Evolutionary conservation across 2,888 invertebrate genomes (phyloP).

Genomic region (Gymnocheta viridis): DNA sequence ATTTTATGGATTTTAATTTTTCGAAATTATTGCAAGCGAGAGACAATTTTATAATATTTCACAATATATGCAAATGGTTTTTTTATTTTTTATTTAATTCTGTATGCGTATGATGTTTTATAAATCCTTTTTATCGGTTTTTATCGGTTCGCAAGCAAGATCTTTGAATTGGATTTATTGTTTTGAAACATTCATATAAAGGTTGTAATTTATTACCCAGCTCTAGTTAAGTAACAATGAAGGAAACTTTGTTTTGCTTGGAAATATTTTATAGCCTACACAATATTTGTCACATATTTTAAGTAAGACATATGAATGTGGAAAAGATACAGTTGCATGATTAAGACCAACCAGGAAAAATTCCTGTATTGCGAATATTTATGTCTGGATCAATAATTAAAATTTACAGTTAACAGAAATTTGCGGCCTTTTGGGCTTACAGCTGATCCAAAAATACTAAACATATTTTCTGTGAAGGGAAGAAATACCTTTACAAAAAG

Average conservation of each 20-base stretch:
- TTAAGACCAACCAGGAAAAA: slow-evolving; percentile 11
- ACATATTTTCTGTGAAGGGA: no score
- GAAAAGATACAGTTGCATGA: slow-evolving; percentile 18
- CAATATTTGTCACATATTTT: slow-evolving; percentile 47
- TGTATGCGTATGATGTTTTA: not conserved
- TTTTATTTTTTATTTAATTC: not conserved
- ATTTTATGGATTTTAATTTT: slow-evolving; percentile 24
- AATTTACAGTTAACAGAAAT: slow-evolving; percentile 23
- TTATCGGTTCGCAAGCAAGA: slow-evolving; percentile 8
- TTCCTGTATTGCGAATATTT: not conserved
- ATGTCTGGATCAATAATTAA: not conserved
- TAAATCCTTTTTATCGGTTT: not conserved
- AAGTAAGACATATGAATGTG: slow-evolving; percentile 44
- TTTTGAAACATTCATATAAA: slow-evolving; percentile 39
- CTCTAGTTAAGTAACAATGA: slow-evolving; percentile 28
- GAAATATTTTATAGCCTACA: slow-evolving; percentile 49
- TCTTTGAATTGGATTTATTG: slow-evolving; percentile 53
- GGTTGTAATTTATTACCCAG: slow-evolving; percentile 48
- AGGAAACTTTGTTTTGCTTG: slow-evolving; percentile 33
- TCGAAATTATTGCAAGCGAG: slow-evolving; percentile 30
- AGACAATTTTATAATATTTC: slow-evolving; percentile 55
- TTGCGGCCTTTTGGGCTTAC: no score
- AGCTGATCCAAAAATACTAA: no score
- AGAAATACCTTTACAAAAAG: no score
- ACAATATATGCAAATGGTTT: not conserved